Percentiles rank a stretch among this genome's conserved stretches.
Evolutionary conservation across 1,140 invertebrate species (phyloP).

Genomic region (Drosophila arawakana): DNA sequence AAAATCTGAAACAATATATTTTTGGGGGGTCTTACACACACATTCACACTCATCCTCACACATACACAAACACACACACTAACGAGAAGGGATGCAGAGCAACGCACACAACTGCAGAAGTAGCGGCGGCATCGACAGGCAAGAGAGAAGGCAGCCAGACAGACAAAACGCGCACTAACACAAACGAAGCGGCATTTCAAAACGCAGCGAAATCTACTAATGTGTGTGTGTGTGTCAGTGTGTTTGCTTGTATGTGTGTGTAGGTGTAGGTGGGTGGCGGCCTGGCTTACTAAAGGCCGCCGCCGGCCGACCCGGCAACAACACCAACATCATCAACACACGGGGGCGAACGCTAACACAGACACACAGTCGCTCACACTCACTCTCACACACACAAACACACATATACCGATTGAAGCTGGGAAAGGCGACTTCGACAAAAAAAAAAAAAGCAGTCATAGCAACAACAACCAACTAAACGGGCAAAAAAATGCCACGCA

Average conservation of each 20-base stretch:
- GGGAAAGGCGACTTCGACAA: constrained; percentile 52
- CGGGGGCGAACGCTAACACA: constrained; percentile 44
- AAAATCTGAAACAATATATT: constrained; percentile 85
- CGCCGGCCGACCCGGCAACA: constrained; percentile 69
- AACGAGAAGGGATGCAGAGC: constrained; percentile 53
- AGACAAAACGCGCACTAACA: constrained; percentile 80
- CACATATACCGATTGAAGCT: constrained; percentile 34
- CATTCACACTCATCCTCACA: constrained; percentile 41
- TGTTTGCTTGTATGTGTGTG: constrained; percentile 35
- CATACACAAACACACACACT: constrained; percentile 53
- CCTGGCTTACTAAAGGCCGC: constrained; percentile 77
- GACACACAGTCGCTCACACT: constrained; percentile 51
- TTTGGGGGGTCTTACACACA: constrained; percentile 78
- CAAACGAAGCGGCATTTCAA: constrained; percentile 63
- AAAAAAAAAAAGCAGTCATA: constrained; percentile 66
- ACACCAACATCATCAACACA: constrained; percentile 51
- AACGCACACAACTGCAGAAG: constrained; percentile 50
- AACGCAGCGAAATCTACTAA: constrained; percentile 52
- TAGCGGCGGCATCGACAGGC: constrained; percentile 66
- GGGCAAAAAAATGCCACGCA: constrained; percentile 63
- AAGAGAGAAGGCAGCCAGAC: constrained; percentile 70
- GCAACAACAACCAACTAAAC: constrained; percentile 72
- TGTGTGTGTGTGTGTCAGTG: constrained; percentile 33
- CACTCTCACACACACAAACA: constrained; percentile 46
- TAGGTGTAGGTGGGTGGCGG: constrained; percentile 49